Percentiles rank a stretch among this genome's conserved stretches.
phyloP scores from a whole-genome alignment of 2,797 vertebrate genomes.

The Sebastolobus altivelis region DNA sequence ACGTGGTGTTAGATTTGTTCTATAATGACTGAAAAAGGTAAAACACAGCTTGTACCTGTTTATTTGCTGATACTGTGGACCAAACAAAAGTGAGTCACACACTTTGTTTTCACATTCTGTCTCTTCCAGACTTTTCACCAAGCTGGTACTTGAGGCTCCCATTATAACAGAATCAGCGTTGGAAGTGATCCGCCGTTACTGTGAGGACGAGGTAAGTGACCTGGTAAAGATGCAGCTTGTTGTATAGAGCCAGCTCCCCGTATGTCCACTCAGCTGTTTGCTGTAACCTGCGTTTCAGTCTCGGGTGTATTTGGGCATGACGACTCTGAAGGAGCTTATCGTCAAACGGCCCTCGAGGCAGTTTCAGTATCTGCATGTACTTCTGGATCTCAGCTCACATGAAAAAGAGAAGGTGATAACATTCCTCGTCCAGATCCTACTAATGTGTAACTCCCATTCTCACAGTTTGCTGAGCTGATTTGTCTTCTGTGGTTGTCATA shows the following conservation, averaged over 20 bases:
- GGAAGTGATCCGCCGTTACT: conserved; percentile 96
- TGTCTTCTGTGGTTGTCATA: accelerated
- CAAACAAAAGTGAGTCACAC: not conserved
- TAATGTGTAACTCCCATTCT: not conserved
- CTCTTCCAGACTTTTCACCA: conserved; percentile 91
- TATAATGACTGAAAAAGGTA: not conserved
- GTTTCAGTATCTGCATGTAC: conserved; percentile 95
- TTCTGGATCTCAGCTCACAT: conserved; percentile 95
- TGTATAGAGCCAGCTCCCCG: accelerated
- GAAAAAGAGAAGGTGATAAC: conserved; percentile 93
- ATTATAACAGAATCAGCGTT: conserved; percentile 93
- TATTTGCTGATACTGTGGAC: not conserved
- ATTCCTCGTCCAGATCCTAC: not conserved
- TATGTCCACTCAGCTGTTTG: not conserved
- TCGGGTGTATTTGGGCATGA: conserved; percentile 95
- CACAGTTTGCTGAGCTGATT: not conserved
- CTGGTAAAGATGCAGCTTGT: not conserved
- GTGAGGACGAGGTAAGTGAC: conserved; percentile 92
- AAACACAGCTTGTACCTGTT: not conserved
- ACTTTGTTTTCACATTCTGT: not conserved
- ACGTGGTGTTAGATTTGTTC: not conserved
- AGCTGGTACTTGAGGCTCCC: conserved; percentile 94
- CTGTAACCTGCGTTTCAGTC: conserved; percentile 81
- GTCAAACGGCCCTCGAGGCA: conserved; percentile 92
- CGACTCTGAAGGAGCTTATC: conserved; percentile 94